Percentiles rank a stretch among this genome's conserved stretches.
These are phyloP conservation scores for Eurystomus gularis DNA, from an alignment of 2,113 vertebrate species.

Conservation along the genomic window DNA sequence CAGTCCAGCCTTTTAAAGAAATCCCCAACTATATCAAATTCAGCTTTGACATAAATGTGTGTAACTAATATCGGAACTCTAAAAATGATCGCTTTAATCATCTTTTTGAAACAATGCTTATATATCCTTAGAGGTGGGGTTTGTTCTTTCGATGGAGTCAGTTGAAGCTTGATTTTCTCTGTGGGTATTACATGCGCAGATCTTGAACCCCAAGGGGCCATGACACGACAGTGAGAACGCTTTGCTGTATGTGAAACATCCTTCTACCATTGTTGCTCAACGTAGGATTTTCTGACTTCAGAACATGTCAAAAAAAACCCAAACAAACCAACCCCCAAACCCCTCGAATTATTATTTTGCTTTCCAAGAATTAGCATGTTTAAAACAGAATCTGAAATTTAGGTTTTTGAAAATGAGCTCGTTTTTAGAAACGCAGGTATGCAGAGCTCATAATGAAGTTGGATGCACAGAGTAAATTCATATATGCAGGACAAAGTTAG, in stretches of 20 bases:
- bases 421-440: not conserved
- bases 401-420: not conserved
- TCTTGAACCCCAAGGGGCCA: not conserved
- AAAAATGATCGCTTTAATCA: not conserved
- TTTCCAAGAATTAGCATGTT: not conserved
- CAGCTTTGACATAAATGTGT: not conserved
- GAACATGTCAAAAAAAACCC: not conserved
- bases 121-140: not conserved
- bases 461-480: not conserved
- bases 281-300: not conserved
- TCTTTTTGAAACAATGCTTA: not conserved
- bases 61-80: constrained; percentile 25
- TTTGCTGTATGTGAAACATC: not conserved
- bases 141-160: not conserved
- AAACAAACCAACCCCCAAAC: too few species aligned
- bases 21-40: not conserved
- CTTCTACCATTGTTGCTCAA: not conserved
- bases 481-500: not conserved
- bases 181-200: not conserved
- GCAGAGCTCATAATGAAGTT: not conserved
- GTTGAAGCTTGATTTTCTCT: not conserved
- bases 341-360: not conserved
- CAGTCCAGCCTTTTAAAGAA: not conserved
- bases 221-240: not conserved
- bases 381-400: not conserved